Evolutionary conservation across 53 echinoderm and acorn worm genomes (phyloP), one percentile per base, ranked within the genome.

Genomic region (Actinopyga echinites): DNA sequence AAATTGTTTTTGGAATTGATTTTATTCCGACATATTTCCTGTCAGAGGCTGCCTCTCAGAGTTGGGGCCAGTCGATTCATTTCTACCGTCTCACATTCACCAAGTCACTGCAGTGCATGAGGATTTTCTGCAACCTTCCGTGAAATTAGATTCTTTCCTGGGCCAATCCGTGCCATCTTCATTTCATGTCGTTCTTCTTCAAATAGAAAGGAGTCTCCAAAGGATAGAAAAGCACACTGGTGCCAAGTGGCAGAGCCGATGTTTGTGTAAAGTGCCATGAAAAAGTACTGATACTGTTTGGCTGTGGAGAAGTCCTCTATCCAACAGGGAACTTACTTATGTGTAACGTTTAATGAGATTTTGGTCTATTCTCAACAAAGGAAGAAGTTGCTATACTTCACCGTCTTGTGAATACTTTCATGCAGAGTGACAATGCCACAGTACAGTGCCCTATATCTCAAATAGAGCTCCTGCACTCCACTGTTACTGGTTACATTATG

Each of bases 1-100:
- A 71, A 71, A 71, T 71, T 71, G 71, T 71, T 71, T 71, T 71
- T 71, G 42, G 71, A 71, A 71, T 71, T 71, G 71, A 71, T 71
- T 71, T 71, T 71, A 42, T 71, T 40, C 71, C 43, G 45, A 71
- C 71, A 71, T 71, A 71, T 71, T 71, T 71, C 71, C 71, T 44
- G 71, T 71, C 45, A 44, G 42, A 71, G 44, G 71, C 71, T 42
- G 40, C 71, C 71, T 71, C 71, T 71, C 45, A 40, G 26, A 44
- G 71, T 44, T 22, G 71, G 71, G 49, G 71, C 71, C 71, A 71
- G 42, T 44, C 71, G 24, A 40, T 71, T 71, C 71, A 44, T 42
- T 71, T 71, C 44, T 71, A 24, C 71, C 40, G 45, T 71, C 44
- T 71, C 71, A 71, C 21, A 71, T 71, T 71, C 22, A 71, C 71